Percentiles rank a stretch among this genome's conserved stretches.
These are phyloP conservation scores for Ophioninae sp. DNA, from an alignment of 2,888 invertebrate species.

Conservation along the genomic window DNA sequence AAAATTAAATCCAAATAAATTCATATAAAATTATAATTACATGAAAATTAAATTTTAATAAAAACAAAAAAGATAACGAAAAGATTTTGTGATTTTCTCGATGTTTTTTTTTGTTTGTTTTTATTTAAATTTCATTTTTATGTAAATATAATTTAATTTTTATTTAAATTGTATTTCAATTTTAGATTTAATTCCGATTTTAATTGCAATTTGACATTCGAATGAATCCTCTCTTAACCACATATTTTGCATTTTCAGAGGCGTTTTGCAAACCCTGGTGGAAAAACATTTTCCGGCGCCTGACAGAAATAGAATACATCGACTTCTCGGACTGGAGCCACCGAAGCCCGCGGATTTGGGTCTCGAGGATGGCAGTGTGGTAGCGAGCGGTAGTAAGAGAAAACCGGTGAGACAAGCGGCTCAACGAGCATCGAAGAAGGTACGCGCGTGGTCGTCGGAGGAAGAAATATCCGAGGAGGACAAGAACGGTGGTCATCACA, in stretches of 20 bases:
- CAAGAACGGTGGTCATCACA: constrained; percentile 79
- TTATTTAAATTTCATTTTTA: not conserved
- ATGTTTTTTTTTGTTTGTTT: not conserved
- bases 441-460: constrained; percentile 81
- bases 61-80: not conserved
- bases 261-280: constrained; percentile 97
- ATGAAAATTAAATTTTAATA: too few species aligned
- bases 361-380: constrained; percentile 82
- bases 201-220: not conserved
- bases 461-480: constrained; percentile 84
- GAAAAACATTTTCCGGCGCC: constrained; percentile 99
- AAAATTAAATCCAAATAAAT: too few species aligned
- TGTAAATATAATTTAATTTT: too few species aligned
- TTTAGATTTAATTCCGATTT: too few species aligned
- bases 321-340: constrained; percentile 87
- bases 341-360: constrained; percentile 80
- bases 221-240: too few species aligned
- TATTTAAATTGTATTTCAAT: too few species aligned
- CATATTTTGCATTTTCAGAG: constrained; percentile 83
- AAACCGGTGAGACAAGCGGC: constrained; percentile 85
- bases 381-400: constrained; percentile 82
- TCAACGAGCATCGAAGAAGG: constrained; percentile 83
- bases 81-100: not conserved
- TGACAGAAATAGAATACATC: constrained; percentile 91
- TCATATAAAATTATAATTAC: too few species aligned